Percentiles rank a stretch among this genome's conserved stretches.
Evolutionary conservation across 2,113 vertebrate species (phyloP).

Genomic region (Apteryx mantelli): DNA sequence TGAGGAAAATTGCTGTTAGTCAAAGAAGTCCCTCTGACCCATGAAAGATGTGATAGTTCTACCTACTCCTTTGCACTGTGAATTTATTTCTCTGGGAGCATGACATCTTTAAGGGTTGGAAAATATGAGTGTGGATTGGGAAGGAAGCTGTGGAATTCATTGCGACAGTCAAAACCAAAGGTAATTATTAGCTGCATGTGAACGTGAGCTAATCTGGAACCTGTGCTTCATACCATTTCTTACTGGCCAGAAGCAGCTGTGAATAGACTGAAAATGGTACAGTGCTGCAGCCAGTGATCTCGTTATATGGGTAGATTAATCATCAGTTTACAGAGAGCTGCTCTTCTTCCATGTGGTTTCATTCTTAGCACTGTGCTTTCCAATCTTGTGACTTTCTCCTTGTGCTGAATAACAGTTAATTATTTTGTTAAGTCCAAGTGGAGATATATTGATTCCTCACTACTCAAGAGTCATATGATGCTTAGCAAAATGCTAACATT

Average conservation of each 20-base stretch:
- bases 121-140: not conserved
- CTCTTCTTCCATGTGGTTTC: not conserved
- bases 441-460: not conserved
- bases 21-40: not conserved
- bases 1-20: not conserved
- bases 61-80: not conserved
- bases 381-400: conserved; percentile 48
- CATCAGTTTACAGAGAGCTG: not conserved
- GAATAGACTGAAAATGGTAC: conserved; percentile 13
- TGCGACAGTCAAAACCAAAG: conserved; percentile 21
- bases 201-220: conserved; percentile 20
- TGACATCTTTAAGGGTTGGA: conserved; percentile 34
- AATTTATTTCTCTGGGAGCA: not conserved
- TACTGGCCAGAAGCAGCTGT: conserved; percentile 27
- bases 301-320: not conserved
- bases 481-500: conserved; percentile 12
- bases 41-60: not conserved
- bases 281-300: not conserved
- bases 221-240: not conserved
- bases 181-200: conserved; percentile 34
- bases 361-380: not conserved
- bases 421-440: conserved; percentile 43
- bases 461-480: conserved; percentile 47
- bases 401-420: conserved; percentile 19
- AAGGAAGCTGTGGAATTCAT: conserved; percentile 9